Evolutionary conservation across 2,797 vertebrate genomes (phyloP), one percentile per base, ranked within the genome.

Genomic region (Garrulus glandarius): DNA sequence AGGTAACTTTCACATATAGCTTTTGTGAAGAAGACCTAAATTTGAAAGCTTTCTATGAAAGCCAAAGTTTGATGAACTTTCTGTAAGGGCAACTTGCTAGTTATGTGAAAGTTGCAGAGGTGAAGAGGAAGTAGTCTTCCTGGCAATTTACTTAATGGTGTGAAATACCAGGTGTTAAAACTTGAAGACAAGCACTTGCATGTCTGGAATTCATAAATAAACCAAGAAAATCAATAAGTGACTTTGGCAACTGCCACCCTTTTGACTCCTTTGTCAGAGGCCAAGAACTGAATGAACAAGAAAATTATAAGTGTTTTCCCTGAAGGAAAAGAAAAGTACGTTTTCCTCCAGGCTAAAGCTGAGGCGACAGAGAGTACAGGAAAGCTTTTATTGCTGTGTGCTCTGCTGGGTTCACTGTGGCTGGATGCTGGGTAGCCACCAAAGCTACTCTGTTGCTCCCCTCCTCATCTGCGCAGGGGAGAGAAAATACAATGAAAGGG

Each of bases 191-290:
- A 82, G 78, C 78, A 61, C 79, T 91, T 87, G 79, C 72, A 78
- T 75, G 89, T 77, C 79, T 96, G 61, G 69, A 64, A 63, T 93
- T 95, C 74, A 94, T 96, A 94, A 96, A 94, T 96, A 95, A 96
- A 92, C 57, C 68, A 71, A 83, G 91, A 59, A 96, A 96, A 94
- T 95, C 93, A 93, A 89, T 96, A 96, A 91, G 44, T 83, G 69
- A 94, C 93, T 96, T 88, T 18, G 3, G 79, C 79, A 86, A 65
- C 69, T 89, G 76, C 79, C 76, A 87, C 84, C 68, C 46, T 92
- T 92, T 89, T 95, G 93, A 92, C 92, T 94, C 50, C 37, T 71
- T 95, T 93, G 93, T 96, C 93, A 91, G 82, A 90, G 82, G 84
- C 94, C 63, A 78, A 46, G 53, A 89, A 84, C 65, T 59, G 89